Base-by-base conservation (phyloP, 2,113 vertebrate genomes). In the Entelurus aequoreus region DNA sequence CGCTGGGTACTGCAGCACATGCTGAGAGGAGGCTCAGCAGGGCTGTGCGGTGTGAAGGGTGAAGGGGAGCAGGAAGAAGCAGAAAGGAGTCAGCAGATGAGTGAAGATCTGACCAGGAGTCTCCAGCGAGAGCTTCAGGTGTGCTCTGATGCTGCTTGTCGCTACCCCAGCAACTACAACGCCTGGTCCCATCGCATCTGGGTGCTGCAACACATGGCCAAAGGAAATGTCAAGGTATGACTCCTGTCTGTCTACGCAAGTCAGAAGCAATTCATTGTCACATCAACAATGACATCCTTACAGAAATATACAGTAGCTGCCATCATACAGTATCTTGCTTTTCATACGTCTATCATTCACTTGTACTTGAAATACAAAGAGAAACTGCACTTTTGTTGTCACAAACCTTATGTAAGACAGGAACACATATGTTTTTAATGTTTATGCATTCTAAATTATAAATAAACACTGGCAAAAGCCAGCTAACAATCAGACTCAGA, bases 131-230 rank as follows among this genome's bases (percentile, higher is more conserved):
- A 99, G 84, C 94, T 98, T 89, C 92, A 88, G 66, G 93, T 98
- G 65, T 99, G 95, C 79, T 84, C 89, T 5, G 94, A 95, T 37
- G 95, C 97, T 16, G 95, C 95, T 13, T 90, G 92, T 66, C 92
- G 93, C 40, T 98, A 98, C 40, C 92, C 95, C 71, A 98, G 96
- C 81, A 99, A 99, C 88, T 99, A 99, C 76, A 99, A 98, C 13
- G 95, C 95, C 80, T 99, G 97, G 97, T 98, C 96, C 10, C 97
- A 99, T 84, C 95, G 96, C 49, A 95, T 97, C 84, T 99, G 97
- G 97, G 94, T 98, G 70, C 84, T 99, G 57, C 93, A 97, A 68
- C 90, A 94, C 74, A 83, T 98, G 88, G 94, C 92, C 76, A 92
- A 91, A 68, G 91, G 95, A 65, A 90, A 92, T 76, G 42, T 90